A percentile compares a stretch with the other conserved stretches of the same genome.
These are phyloP conservation scores for Neolamprologus variostigma DNA, from an alignment of 2,113 vertebrate genomes.

Conservation along the genomic window DNA sequence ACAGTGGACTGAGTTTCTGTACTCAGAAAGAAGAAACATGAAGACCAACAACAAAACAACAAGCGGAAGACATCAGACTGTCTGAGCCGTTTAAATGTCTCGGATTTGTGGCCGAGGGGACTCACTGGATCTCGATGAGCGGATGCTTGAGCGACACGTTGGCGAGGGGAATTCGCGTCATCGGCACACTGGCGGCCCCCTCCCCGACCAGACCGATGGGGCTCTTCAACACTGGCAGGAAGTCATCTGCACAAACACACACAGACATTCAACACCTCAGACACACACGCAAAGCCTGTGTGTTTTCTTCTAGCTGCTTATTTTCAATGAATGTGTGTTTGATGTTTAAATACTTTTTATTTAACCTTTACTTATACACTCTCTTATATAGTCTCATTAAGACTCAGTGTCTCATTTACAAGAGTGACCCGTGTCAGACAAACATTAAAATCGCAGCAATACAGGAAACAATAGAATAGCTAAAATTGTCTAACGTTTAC, in stretches of 20 bases:
- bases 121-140: slow-evolving; percentile 93
- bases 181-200: slow-evolving; percentile 70
- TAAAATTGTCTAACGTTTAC: background rate
- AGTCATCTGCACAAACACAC: slow-evolving; percentile 61
- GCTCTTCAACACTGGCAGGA: slow-evolving; percentile 78
- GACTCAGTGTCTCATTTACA: background rate
- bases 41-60: background rate
- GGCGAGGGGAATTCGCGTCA: slow-evolving; percentile 63
- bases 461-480: background rate
- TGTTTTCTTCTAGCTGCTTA: background rate
- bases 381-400: background rate
- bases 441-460: background rate
- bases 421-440: fast-evolving
- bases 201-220: slow-evolving; percentile 81
- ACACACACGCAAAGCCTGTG: background rate
- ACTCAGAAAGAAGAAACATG: background rate
- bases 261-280: background rate
- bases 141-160: slow-evolving; percentile 93
- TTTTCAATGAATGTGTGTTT: background rate
- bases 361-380: background rate
- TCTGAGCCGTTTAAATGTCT: background rate
- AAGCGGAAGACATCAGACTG: background rate
- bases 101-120: background rate
- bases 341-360: background rate
- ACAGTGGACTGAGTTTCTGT: slow-evolving; percentile 83